Base-by-base conservation (phyloP, 2,113 vertebrate species). In the Tetrax tetrax region DNA sequence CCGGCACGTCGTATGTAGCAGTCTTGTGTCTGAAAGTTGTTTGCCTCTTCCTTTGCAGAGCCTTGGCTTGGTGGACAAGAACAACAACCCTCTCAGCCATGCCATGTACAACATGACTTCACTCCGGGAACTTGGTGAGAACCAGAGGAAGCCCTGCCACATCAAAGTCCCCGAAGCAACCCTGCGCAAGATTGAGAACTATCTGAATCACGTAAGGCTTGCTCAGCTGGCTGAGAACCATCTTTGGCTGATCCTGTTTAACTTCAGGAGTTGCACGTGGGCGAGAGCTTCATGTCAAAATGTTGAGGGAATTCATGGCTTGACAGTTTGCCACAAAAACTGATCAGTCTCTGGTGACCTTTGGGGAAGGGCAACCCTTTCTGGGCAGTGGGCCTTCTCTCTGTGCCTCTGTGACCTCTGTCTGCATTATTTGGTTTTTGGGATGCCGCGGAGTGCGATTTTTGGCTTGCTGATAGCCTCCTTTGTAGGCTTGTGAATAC, bases 21-120 rank as follows among this genome's bases (percentile, higher is more conserved):
- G 31, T 16, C 76, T 35, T 5, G 7, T 45, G 48, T 9, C 48
- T 87, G 77, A 51, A 5, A 4, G 20, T 0, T 12, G 17, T 66
- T 51, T 81, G 33, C 35, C 51, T 61, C 56, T 70, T 87, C 25
- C 37, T 80, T 24, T 86, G 29, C 96, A 99, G 99, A 99, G 99
- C 94, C 98, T 99, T 69, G 98, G 98, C 54, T 97, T 99, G 82
- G 97, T 99, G 65, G 99, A 99, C 95, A 97, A 98, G 84, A 97
- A 99, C 96, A 99, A 99, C 83, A 98, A 98, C 33, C 99, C 99
- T 0, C 98, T 99, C 59, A 99, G 98, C 65, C 99, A 99, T 0
- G 99, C 99, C 33, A 99, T 98, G 97, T 99, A 99, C 97, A 98
- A 99, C 86, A 95, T 95, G 94, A 98, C 98, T 7, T 96, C 98